These are phyloP conservation scores for Phalacrocorax carbo DNA, from an alignment of 2,113 vertebrate genomes.

Conservation along the genomic window DNA sequence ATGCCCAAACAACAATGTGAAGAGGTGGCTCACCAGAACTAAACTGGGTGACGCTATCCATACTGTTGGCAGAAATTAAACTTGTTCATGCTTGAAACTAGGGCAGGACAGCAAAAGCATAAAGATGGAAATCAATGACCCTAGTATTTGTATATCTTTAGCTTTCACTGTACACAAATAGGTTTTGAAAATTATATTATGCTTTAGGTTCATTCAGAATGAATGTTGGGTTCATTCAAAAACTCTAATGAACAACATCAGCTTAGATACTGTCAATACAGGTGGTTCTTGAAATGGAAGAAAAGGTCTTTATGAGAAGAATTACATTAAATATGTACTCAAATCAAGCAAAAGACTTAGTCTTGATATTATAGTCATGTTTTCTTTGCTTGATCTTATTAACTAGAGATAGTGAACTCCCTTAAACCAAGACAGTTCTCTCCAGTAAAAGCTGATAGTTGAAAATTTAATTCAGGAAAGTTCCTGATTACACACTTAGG, in stretches of 20 bases:
- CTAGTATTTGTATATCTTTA: not conserved
- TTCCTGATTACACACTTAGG: not conserved
- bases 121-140: not conserved
- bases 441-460: not conserved
- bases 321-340: not conserved
- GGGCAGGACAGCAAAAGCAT: not conserved
- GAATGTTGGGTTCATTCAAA: not conserved
- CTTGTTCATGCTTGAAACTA: not conserved
- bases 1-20: not conserved
- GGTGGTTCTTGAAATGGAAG: not conserved
- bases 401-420: not conserved
- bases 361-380: not conserved
- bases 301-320: not conserved
- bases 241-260: not conserved
- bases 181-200: not conserved
- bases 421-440: not conserved
- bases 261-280: not conserved
- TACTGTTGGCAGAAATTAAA: not conserved
- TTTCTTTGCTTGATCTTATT: not conserved
- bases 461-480: not conserved
- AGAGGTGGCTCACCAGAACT: not conserved
- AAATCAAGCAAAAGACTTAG: not conserved
- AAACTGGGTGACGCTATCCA: rapidly evolving
- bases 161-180: not conserved
- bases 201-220: not conserved